Evolutionary conservation across 2,888 invertebrate species (phyloP).

Genomic region (Acheta domesticus): DNA sequence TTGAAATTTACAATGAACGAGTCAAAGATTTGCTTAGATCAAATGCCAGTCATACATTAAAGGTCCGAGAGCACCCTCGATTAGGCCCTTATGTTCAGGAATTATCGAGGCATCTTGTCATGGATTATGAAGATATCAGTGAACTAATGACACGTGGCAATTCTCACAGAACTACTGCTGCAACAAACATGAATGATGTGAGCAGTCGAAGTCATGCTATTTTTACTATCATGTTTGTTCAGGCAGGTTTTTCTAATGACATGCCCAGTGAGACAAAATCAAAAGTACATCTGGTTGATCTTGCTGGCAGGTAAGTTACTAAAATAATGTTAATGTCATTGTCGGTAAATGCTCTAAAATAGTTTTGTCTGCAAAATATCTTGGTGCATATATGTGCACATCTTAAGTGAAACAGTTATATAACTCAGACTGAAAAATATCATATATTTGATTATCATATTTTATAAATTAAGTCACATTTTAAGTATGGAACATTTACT

Average conservation of each 20-base stretch:
- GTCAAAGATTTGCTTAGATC: conserved; percentile 68
- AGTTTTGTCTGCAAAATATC: not conserved
- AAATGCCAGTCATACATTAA: conserved; percentile 62
- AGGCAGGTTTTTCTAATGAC: conserved; percentile 77
- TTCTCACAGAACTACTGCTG: conserved; percentile 77
- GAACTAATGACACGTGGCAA: conserved; percentile 77
- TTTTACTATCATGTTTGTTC: conserved; percentile 85
- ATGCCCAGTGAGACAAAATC: conserved; percentile 87
- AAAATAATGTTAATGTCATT: not conserved
- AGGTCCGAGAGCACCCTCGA: conserved; percentile 76
- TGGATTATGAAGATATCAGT: conserved; percentile 83
- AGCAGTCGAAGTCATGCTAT: conserved; percentile 89
- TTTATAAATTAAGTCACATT: too few relatives aligned
- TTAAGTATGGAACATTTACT: too few relatives aligned
- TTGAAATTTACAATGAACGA: conserved; percentile 82
- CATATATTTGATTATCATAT: too few relatives aligned
- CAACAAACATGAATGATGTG: conserved; percentile 90
- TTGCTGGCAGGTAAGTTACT: conserved; percentile 71
- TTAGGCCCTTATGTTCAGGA: conserved; percentile 84
- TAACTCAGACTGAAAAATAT: too few relatives aligned
- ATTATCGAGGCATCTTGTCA: conserved; percentile 78
- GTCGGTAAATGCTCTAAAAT: not conserved
- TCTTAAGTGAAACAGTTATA: not conserved
- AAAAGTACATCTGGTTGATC: conserved; percentile 81
- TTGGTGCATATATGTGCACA: not conserved